A percentile compares a stretch with the other conserved stretches of the same genome.
phyloP scores from a whole-genome alignment of 1,140 invertebrate genomes.

The Euschistus heros region DNA sequence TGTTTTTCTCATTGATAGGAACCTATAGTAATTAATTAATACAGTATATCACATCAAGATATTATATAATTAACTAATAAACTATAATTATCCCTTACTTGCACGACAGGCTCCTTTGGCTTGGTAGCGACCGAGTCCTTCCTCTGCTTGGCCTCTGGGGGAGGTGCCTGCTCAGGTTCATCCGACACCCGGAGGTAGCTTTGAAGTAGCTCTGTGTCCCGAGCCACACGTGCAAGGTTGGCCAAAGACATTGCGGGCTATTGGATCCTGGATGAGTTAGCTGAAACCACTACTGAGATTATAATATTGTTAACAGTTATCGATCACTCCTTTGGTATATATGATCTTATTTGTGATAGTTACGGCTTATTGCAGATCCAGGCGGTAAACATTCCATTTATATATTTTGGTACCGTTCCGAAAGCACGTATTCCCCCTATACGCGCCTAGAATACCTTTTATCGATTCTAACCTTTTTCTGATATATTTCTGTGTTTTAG shows the following conservation, averaged over 20 bases:
- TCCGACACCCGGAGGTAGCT: conserved; percentile 30
- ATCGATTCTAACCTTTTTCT: no score
- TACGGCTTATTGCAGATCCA: no score
- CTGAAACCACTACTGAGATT: neutral
- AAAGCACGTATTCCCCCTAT: no score
- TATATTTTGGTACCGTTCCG: no score
- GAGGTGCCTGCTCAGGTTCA: conserved; percentile 23
- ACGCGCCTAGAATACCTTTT: no score
- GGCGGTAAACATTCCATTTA: no score
- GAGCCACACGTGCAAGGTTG: conserved; percentile 28
- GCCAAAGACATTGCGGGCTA: conserved; percentile 10
- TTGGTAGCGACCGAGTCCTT: neutral
- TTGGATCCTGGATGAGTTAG: no score
- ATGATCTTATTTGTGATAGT: no score
- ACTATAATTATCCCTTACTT: conserved; percentile 15
- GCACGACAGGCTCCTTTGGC: neutral
- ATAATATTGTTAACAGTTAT: no score
- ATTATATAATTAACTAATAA: neutral
- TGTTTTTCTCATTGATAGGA: no score
- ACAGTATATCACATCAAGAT: neutral
- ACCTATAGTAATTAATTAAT: conserved; percentile 5
- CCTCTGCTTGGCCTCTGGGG: conserved; percentile 18
- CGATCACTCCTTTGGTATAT: no score
- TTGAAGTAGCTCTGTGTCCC: conserved; percentile 32
- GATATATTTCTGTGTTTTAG: no score